phyloP scores from a whole-genome alignment of 2,113 vertebrate genomes.

The Symphodus melops region DNA sequence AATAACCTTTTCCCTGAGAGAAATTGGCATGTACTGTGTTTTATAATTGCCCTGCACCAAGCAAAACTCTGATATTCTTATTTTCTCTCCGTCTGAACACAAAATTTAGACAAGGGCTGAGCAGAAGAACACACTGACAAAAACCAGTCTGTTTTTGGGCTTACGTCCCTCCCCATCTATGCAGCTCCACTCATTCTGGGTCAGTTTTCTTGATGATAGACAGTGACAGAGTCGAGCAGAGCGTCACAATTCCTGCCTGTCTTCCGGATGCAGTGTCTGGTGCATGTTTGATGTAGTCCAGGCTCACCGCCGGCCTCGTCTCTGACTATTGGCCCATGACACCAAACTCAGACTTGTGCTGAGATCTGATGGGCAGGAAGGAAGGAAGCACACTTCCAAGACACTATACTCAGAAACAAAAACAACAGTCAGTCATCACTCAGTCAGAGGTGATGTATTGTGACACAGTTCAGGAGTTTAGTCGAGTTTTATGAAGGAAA shows the following conservation, averaged over 20 bases:
- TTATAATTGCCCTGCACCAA: conserved; percentile 44
- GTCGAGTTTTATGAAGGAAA: conserved; percentile 6
- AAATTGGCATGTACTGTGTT: conserved; percentile 44
- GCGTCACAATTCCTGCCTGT: conserved; percentile 71
- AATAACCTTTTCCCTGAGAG: conserved; percentile 63
- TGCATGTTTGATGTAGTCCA: conserved; percentile 73
- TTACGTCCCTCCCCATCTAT: conserved; percentile 32
- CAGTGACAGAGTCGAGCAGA: conserved; percentile 61
- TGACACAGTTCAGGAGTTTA: conserved; percentile 27
- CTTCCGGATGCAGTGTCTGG: conserved; percentile 74
- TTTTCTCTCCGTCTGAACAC: conserved; percentile 31
- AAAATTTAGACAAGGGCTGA: conserved; percentile 43
- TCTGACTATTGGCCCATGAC: conserved; percentile 58
- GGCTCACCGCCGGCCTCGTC: conserved; percentile 46
- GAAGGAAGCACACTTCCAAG: conserved; percentile 67
- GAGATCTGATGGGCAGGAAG: conserved; percentile 61
- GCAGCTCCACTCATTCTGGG: conserved; percentile 31
- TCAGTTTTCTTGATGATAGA: conserved; percentile 56
- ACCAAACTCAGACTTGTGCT: conserved; percentile 59
- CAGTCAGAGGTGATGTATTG: conserved; percentile 30
- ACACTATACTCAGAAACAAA: conserved; percentile 44
- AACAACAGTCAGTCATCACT: conserved; percentile 66
- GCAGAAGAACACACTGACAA: conserved; percentile 41
- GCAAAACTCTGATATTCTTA: conserved; percentile 53
- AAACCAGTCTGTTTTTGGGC: conserved; percentile 51